Evolutionary conservation across 2,797 vertebrate genomes (phyloP).

Genomic region (Miopithecus talapoin): DNA sequence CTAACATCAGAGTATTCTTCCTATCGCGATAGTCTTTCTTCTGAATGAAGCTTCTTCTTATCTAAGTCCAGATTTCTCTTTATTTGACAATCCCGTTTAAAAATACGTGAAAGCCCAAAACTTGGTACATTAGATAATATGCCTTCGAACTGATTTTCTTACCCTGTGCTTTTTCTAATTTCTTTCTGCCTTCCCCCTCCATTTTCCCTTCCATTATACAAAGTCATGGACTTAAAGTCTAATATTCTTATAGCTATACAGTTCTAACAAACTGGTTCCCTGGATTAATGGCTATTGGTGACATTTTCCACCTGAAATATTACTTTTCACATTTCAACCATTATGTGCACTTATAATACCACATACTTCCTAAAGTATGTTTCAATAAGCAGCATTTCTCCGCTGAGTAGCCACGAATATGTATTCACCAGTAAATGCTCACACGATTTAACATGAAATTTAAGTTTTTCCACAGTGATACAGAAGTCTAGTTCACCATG

Average conservation of each 20-base stretch:
- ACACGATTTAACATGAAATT: slow-evolving; percentile 11
- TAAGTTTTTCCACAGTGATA: not conserved
- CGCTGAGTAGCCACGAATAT: not conserved
- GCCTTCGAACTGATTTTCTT: not conserved
- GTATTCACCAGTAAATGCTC: not conserved
- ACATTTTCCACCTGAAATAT: slow-evolving; percentile 28
- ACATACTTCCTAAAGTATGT: not conserved
- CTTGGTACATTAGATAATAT: not conserved
- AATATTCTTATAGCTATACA: slow-evolving; percentile 12
- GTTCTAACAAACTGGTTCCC: not conserved
- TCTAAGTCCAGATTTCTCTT: slow-evolving; percentile 18
- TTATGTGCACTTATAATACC: not conserved
- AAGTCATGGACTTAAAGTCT: slow-evolving; percentile 21
- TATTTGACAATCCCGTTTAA: not conserved
- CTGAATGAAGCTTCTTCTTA: not conserved
- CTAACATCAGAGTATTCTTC: not conserved
- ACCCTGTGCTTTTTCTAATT: not conserved
- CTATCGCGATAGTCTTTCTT: not conserved
- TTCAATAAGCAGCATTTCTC: not conserved
- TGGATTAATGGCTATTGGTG: not conserved
- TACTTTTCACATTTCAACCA: not conserved
- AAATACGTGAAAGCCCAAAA: not conserved
- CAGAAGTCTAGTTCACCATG: not conserved
- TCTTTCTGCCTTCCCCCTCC: not conserved
- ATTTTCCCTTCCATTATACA: slow-evolving; percentile 9